Percentiles rank a stretch among this genome's conserved stretches.
These are phyloP conservation scores for Xanthostigma xanthostigma DNA, from an alignment of 2,888 invertebrate species.

Conservation along the genomic window DNA sequence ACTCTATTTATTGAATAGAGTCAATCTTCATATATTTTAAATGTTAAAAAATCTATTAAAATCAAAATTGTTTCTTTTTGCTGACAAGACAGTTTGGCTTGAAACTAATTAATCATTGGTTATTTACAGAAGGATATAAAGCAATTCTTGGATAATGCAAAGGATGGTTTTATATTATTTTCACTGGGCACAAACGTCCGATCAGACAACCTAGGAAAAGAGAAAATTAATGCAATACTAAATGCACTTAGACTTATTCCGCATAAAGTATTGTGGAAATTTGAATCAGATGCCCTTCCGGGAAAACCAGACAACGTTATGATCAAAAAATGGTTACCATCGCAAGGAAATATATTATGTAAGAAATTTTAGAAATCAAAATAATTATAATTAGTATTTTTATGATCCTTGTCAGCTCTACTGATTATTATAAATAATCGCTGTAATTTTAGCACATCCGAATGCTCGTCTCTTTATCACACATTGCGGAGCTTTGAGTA, in stretches of 20 bases:
- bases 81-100: too few species aligned
- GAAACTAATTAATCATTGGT: not conserved
- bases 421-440: not conserved
- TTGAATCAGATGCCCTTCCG: constrained; percentile 23
- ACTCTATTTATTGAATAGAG: too few species aligned
- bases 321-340: constrained; percentile 28
- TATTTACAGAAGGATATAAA: constrained; percentile 21
- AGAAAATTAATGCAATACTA: constrained; percentile 21
- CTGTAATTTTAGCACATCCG: not conserved
- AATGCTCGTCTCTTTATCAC: not conserved
- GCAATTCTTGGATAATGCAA: constrained; percentile 21
- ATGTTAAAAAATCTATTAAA: not conserved
- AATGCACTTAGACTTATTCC: constrained; percentile 25
- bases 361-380: constrained; percentile 1
- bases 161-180: constrained; percentile 26
- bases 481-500: not conserved
- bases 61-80: not conserved
- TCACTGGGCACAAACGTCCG: constrained; percentile 29
- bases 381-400: too few species aligned
- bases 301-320: constrained; percentile 26
- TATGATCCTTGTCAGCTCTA: too few species aligned
- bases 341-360: constrained; percentile 30
- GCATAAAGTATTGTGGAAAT: constrained; percentile 30
- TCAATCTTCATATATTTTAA: not conserved
- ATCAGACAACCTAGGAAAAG: constrained; percentile 22